Percentiles rank a stretch among this genome's conserved stretches.
Conservation (phyloP, 2,113 vertebrate species). For the Podarcis muralis region DNA sequence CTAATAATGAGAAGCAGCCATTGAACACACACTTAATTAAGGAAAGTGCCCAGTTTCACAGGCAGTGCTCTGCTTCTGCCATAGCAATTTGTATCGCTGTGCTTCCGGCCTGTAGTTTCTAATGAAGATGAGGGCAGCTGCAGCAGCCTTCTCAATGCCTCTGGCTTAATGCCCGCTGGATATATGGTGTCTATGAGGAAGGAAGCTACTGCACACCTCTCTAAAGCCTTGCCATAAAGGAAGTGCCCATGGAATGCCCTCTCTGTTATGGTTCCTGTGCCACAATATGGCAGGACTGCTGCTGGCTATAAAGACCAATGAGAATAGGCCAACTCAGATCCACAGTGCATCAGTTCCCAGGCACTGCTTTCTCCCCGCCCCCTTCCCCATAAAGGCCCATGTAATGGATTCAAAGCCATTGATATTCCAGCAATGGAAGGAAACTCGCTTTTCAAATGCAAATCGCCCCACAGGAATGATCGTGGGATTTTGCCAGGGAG, state of each 20-base stretch:
- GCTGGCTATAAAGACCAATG: not conserved
- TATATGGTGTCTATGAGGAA: not conserved
- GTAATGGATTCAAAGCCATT: slow-evolving; percentile 8
- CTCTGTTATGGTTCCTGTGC: not conserved
- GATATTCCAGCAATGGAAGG: slow-evolving; percentile 7
- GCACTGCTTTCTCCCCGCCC: not conserved
- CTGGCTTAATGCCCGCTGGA: not conserved
- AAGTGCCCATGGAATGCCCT: not conserved
- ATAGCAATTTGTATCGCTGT: not conserved
- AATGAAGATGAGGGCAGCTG: not conserved
- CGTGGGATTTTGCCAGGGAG: slow-evolving; percentile 32
- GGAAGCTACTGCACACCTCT: not conserved
- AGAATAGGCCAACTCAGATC: not conserved
- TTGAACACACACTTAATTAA: not conserved
- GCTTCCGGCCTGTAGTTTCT: not conserved
- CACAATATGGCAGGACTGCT: slow-evolving; percentile 3
- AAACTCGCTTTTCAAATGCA: slow-evolving; percentile 37
- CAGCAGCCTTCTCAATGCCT: not conserved
- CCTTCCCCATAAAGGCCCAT: not conserved
- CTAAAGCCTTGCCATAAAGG: not conserved
- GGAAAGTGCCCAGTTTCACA: not conserved
- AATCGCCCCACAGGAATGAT: slow-evolving; percentile 24
- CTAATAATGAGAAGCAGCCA: not conserved
- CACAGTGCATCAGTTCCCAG: slow-evolving; percentile 13
- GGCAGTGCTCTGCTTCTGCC: not conserved